Evolutionary conservation across 2,888 invertebrate species (phyloP).

Genomic region (Xanthia icteritia): DNA sequence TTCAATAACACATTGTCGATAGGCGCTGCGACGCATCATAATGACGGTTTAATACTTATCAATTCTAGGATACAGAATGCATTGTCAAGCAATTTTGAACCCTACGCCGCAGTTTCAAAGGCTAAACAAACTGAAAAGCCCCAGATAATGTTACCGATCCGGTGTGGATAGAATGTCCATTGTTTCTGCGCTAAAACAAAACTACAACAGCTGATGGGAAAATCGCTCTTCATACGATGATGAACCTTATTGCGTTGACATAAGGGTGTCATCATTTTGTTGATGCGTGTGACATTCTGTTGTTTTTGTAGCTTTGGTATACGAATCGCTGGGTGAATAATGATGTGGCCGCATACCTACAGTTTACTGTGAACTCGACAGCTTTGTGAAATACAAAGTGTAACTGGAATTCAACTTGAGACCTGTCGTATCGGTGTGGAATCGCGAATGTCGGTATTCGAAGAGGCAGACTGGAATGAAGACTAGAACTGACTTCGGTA

Average conservation of each 20-base stretch:
- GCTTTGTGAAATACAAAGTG: conserved; percentile 75
- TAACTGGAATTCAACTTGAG: conserved; percentile 75
- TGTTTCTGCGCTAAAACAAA: conserved; percentile 77
- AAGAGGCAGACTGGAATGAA: conserved; percentile 22
- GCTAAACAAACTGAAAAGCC: conserved; percentile 53
- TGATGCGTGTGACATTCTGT: conserved; percentile 55
- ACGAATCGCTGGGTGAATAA: conserved; percentile 79
- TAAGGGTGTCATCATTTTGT: conserved; percentile 62
- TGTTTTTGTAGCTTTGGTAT: conserved; percentile 56
- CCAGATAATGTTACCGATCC: conserved; percentile 65
- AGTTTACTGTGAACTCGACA: conserved; percentile 74
- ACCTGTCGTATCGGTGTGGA: conserved; percentile 54
- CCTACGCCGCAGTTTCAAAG: conserved; percentile 51
- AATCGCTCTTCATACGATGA: conserved; percentile 64
- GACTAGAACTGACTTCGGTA: background rate
- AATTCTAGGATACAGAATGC: conserved; percentile 64
- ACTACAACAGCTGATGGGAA: conserved; percentile 61
- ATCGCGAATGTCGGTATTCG: conserved; percentile 38
- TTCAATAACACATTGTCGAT: conserved; percentile 70
- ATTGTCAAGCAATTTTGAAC: conserved; percentile 55
- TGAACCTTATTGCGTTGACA: conserved; percentile 66
- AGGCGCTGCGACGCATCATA: conserved; percentile 73
- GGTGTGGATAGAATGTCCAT: conserved; percentile 82
- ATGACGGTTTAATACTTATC: conserved; percentile 68
- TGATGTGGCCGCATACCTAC: conserved; percentile 80